phyloP scores from a whole-genome alignment of 2,888 invertebrate species.

The Scaptomyza polygonia region DNA sequence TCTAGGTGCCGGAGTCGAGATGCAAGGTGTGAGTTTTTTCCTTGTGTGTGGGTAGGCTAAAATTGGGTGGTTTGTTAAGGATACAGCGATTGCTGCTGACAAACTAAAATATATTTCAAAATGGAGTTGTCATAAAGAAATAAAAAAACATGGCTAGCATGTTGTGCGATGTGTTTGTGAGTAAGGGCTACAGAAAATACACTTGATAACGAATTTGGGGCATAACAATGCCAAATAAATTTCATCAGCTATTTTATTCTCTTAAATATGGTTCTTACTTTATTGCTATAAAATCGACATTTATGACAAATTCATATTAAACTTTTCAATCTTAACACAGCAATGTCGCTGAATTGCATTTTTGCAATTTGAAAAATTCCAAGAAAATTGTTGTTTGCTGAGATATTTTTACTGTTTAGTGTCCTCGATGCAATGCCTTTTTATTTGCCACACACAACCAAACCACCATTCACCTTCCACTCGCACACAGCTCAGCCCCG shows the following conservation, averaged over 20 bases:
- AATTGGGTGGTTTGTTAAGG: background rate
- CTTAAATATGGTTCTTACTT: too few relatives aligned
- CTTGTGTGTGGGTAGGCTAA: background rate
- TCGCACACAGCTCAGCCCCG: background rate
- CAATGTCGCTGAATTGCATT: conserved; percentile 14
- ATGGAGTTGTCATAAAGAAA: conserved; percentile 80
- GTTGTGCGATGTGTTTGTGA: conserved; percentile 11
- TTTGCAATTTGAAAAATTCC: conserved; percentile 19
- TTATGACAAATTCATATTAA: background rate
- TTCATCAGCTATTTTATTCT: too few relatives aligned
- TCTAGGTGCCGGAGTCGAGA: conserved; percentile 27
- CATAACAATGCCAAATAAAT: too few relatives aligned
- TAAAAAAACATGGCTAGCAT: conserved; percentile 62
- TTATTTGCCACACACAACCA: conserved; percentile 25
- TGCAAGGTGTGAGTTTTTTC: conserved; percentile 2
- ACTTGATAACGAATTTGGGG: background rate
- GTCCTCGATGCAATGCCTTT: conserved; percentile 11
- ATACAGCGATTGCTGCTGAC: conserved; percentile 59
- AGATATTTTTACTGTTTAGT: conserved; percentile 31
- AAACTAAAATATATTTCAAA: conserved; percentile 74
- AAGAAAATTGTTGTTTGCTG: conserved; percentile 7
- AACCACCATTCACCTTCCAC: background rate
- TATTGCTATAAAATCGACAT: too few relatives aligned
- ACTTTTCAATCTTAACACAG: background rate
- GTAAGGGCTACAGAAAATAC: conserved; percentile 38